These are phyloP conservation scores for Carcina quercana DNA, from an alignment of 2,888 invertebrate species.

Conservation along the genomic window DNA sequence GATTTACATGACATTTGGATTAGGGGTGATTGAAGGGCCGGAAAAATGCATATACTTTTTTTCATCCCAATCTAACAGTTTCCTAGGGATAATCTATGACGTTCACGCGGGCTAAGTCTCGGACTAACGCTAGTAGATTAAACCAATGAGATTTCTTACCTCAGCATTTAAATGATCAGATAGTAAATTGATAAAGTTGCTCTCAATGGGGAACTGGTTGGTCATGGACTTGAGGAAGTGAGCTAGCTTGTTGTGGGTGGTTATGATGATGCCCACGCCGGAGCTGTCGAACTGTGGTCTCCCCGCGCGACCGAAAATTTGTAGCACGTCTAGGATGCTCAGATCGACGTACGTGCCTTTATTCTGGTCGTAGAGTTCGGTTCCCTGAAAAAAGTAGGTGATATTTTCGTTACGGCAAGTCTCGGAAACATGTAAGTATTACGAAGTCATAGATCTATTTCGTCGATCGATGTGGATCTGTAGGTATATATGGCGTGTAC, in stretches of 20 bases:
- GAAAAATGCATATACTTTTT: too few species aligned
- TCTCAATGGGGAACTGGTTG: constrained; percentile 98
- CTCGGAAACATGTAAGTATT: too few species aligned
- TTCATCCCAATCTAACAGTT: too few species aligned
- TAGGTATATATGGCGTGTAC: too few species aligned
- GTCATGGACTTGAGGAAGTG: constrained; percentile 96
- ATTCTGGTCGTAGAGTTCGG: constrained; percentile 97
- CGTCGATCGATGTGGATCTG: too few species aligned
- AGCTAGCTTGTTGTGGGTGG: constrained; percentile 91
- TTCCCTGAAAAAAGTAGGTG: constrained; percentile 90
- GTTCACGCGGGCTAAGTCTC: too few species aligned
- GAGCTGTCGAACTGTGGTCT: constrained; percentile 97
- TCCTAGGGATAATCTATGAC: too few species aligned
- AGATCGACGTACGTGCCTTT: constrained; percentile 95
- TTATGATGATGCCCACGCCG: constrained; percentile 97
- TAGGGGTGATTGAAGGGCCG: too few species aligned
- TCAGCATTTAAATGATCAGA: constrained; percentile 99
- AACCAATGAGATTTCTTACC: constrained; percentile 64
- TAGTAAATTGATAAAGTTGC: constrained; percentile 93
- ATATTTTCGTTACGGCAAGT: too few species aligned
- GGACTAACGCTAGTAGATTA: too few species aligned
- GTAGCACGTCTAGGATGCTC: constrained; percentile 96
- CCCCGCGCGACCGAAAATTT: constrained; percentile 99
- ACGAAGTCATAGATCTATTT: too few species aligned
- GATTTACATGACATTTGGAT: too few species aligned